Evolutionary conservation across 2,888 invertebrate genomes (phyloP).

Genomic region (Cataglyphis livida): DNA sequence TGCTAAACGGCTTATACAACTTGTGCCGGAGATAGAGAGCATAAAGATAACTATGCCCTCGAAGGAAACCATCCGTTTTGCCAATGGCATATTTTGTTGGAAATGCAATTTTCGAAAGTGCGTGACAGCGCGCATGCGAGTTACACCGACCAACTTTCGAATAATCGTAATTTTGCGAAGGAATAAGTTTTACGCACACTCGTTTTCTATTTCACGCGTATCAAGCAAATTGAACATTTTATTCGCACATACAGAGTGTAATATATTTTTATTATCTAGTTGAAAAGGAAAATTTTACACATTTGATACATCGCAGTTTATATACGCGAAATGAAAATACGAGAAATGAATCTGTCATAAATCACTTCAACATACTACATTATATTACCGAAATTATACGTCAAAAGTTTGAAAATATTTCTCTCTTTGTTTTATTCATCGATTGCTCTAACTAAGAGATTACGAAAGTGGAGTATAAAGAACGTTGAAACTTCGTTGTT

Average conservation of each 20-base stretch:
- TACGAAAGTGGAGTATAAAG: constrained; percentile 36
- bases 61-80: constrained; percentile 43
- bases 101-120: constrained; percentile 45
- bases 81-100: constrained; percentile 39
- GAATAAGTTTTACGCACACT: background rate
- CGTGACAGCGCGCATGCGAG: constrained; percentile 19
- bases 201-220: background rate
- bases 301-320: background rate
- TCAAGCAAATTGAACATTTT: background rate
- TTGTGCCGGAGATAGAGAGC: constrained; percentile 39
- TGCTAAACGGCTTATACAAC: constrained; percentile 50
- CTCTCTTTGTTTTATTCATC: background rate
- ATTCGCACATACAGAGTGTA: background rate
- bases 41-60: constrained; percentile 43
- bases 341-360: constrained; percentile 4
- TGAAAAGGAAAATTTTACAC: background rate
- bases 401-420: background rate
- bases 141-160: constrained; percentile 14
- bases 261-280: background rate
- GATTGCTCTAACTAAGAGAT: constrained; percentile 10
- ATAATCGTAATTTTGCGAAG: constrained; percentile 37
- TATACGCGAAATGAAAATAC: background rate
- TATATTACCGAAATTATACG: background rate
- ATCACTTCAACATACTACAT: background rate
- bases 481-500: constrained; percentile 55